phyloP scores from a whole-genome alignment of 2,888 invertebrate genomes.

The Rhimphoctona megacephalus region DNA sequence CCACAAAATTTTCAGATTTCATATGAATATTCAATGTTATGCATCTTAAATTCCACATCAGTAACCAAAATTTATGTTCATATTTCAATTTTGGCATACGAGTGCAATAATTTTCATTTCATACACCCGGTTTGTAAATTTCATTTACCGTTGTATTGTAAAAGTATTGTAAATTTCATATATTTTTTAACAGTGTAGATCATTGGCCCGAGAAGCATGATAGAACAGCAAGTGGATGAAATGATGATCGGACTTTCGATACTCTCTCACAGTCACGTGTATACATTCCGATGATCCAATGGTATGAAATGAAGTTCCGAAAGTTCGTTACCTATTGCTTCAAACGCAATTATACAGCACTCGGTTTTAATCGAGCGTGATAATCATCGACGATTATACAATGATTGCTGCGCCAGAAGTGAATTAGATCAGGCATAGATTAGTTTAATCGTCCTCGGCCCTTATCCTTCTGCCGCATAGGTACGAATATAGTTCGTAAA shows the following conservation, averaged over 20 bases:
- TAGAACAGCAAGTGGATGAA: not conserved
- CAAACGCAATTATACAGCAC: constrained; percentile 27
- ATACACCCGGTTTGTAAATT: too few species aligned
- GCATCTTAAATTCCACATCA: too few species aligned
- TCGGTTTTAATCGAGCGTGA: constrained; percentile 55
- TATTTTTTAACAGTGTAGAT: too few species aligned
- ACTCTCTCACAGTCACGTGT: constrained; percentile 20
- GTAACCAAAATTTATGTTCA: too few species aligned
- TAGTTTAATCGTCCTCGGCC: constrained; percentile 54
- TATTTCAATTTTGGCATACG: too few species aligned
- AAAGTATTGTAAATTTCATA: too few species aligned
- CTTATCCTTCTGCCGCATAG: constrained; percentile 21
- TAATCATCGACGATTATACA: constrained; percentile 51
- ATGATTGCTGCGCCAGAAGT: constrained; percentile 36
- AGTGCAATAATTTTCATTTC: too few species aligned
- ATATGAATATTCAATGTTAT: too few species aligned
- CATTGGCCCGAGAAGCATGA: not conserved
- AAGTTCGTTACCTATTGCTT: constrained; percentile 21
- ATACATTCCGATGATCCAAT: constrained; percentile 16
- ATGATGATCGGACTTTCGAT: constrained; percentile 29
- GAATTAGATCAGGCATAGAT: constrained; percentile 32
- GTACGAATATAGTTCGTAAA: not conserved
- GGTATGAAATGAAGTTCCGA: not conserved
- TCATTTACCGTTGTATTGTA: too few species aligned
- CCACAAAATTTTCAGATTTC: too few species aligned